Evolutionary conservation across 1,140 invertebrate species (phyloP).

Genomic region (Centruroides vittatus): DNA sequence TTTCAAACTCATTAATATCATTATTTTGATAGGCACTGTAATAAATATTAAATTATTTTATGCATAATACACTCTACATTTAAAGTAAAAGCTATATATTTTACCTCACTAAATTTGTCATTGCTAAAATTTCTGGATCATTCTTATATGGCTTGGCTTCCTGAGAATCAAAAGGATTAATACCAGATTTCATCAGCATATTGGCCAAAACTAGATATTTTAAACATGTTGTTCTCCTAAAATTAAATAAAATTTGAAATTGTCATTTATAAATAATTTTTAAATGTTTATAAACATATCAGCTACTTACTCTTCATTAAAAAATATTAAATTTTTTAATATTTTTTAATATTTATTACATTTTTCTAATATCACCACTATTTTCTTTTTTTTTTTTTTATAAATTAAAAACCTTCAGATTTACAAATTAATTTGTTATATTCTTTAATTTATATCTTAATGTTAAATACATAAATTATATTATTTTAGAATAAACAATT

Average conservation of each 20-base stretch:
- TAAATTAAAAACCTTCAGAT: too few relatives aligned
- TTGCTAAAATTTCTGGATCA: conserved; percentile 96
- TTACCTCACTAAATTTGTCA: conserved; percentile 92
- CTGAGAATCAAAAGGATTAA: conserved; percentile 99
- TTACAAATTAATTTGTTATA: too few relatives aligned
- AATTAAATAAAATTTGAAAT: neutral
- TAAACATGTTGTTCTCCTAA: conserved; percentile 75
- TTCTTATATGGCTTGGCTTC: conserved; percentile 99
- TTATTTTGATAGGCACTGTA: conserved; percentile 89
- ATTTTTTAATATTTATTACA: too few relatives aligned
- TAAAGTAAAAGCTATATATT: neutral
- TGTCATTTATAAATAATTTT: neutral
- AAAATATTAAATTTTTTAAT: too few relatives aligned
- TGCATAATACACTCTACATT: neutral
- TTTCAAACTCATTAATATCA: conserved; percentile 97
- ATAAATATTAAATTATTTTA: conserved; percentile 6
- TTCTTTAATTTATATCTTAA: too few relatives aligned
- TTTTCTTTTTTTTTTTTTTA: too few relatives aligned
- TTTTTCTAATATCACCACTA: too few relatives aligned
- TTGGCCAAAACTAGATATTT: conserved; percentile 98
- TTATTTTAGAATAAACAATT: too few relatives aligned
- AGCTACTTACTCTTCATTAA: neutral
- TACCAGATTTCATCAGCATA: conserved; percentile 78
- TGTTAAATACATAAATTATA: too few relatives aligned
- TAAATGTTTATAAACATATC: neutral